Evolutionary conservation across 1,140 invertebrate species (phyloP), one percentile per base, ranked within the genome.

Genomic region (Gryon sp.): DNA sequence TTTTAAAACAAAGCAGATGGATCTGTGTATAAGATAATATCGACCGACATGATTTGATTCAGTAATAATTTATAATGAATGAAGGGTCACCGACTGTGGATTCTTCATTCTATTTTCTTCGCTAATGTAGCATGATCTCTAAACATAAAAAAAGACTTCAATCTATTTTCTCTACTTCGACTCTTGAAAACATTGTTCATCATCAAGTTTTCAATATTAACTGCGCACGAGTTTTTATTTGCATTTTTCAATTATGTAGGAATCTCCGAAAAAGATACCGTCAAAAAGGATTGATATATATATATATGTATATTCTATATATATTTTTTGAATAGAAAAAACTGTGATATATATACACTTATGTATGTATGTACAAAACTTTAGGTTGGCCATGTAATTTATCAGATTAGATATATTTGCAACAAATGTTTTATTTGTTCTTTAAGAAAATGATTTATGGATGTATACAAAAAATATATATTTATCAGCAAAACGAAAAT

Each of bases 401-500:
- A 15, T 11, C 45, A 41, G 7, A 53, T 50, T 66, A 48, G 43
- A 55, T 66, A 66, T 66, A 53, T 66, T 66, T 66, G 62, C 62
- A 66, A 66, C 60, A 53, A 3, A 34, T 53, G n/a, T 63, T 63
- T 41, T 12, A 34, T 26, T 43, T 9, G 15, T 16, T 4, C 18
- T 7, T n/a, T 19, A 41, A 7, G 9, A n/a, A 43, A 14, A 55
- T 16, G 15, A 53, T 57, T 60, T 60, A 46, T 6, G 20, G 30
- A 22, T 63, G 52, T 50, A 38, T 41, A 63, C 9, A 28, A 26
- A n/a, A 22, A 24, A 36, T 52, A 59, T 59, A 46, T 63, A 53
- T 53, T 40, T 62, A 15, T 62, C n/a, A n/a, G 50, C 11, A 48
- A 38, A 8, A 46, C 5, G 24, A 65, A n/a, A n/a, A n/a, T n/a